A percentile compares a stretch with the other conserved stretches of the same genome.
Evolutionary conservation across 2,888 invertebrate species (phyloP).

Genomic region (Drepana falcataria): DNA sequence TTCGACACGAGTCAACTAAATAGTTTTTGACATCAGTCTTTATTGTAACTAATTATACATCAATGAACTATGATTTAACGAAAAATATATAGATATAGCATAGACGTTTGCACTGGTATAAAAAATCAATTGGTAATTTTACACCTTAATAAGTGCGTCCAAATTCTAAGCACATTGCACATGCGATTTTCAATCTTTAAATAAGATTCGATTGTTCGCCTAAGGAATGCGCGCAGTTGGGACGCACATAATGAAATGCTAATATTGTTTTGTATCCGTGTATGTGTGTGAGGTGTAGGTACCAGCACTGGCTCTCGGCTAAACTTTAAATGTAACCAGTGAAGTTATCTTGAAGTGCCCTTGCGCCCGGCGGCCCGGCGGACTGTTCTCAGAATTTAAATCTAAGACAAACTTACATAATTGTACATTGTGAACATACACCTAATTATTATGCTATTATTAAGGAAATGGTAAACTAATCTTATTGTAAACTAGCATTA

Average conservation of each 20-base stretch:
- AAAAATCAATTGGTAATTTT: neutral
- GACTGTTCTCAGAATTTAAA: constrained; percentile 69
- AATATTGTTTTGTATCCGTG: constrained; percentile 29
- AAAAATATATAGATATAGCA: neutral
- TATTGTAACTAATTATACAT: too few species aligned
- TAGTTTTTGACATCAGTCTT: too few species aligned
- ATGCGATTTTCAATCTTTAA: neutral
- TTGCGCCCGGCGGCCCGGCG: constrained; percentile 70
- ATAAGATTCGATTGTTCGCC: neutral
- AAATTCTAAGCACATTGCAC: neutral
- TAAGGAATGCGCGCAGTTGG: neutral
- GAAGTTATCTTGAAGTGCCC: constrained; percentile 68
- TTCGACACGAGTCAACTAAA: too few species aligned
- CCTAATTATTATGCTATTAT: constrained; percentile 63
- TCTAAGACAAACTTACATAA: constrained; percentile 65
- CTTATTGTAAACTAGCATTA: constrained; percentile 77
- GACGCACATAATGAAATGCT: constrained; percentile 13
- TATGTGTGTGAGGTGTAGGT: constrained; percentile 29
- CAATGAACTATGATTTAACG: too few species aligned
- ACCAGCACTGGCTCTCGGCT: constrained; percentile 35
- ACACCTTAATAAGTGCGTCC: neutral
- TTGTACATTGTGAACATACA: constrained; percentile 78
- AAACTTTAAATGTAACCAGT: constrained; percentile 38
- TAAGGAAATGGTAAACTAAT: constrained; percentile 71
- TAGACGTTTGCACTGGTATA: neutral